phyloP scores from a whole-genome alignment of 1,140 invertebrate genomes.

The Piezodorus guildinii region DNA sequence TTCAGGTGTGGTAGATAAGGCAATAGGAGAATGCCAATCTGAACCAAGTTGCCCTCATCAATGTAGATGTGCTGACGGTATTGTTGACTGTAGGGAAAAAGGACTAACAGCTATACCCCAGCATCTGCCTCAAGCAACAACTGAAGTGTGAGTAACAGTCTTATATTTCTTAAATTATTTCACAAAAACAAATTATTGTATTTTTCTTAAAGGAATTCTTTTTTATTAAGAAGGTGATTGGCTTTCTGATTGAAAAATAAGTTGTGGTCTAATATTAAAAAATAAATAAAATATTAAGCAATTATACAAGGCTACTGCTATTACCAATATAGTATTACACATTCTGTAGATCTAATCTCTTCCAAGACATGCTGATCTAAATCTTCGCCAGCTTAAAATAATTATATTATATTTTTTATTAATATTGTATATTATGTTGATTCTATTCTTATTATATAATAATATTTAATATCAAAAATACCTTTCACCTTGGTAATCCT shows the following conservation, averaged over 20 bases:
- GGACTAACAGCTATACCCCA: slow-evolving; percentile 77
- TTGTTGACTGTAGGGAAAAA: slow-evolving; percentile 91
- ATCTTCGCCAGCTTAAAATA: too few relatives aligned
- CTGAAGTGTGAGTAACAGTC: slow-evolving; percentile 74
- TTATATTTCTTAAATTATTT: not conserved
- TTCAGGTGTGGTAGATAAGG: slow-evolving; percentile 23
- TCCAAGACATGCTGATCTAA: too few relatives aligned
- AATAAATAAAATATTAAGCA: too few relatives aligned
- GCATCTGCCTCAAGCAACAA: slow-evolving; percentile 81
- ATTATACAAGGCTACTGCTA: too few relatives aligned
- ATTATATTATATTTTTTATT: too few relatives aligned
- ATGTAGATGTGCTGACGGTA: slow-evolving; percentile 83
- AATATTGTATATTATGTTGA: slow-evolving; percentile 3
- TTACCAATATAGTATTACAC: too few relatives aligned
- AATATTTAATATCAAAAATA: not conserved
- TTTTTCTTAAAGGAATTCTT: too few relatives aligned
- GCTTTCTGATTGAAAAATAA: too few relatives aligned
- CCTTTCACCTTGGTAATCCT: not conserved
- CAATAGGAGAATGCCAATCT: slow-evolving; percentile 56
- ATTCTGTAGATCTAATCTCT: too few relatives aligned
- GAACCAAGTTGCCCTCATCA: slow-evolving; percentile 81
- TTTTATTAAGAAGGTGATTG: too few relatives aligned
- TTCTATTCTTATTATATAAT: not conserved
- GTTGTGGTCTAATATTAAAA: too few relatives aligned
- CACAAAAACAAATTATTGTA: too few relatives aligned